phyloP scores from a whole-genome alignment of 1,140 invertebrate species.

The Drosophila yakuba region DNA sequence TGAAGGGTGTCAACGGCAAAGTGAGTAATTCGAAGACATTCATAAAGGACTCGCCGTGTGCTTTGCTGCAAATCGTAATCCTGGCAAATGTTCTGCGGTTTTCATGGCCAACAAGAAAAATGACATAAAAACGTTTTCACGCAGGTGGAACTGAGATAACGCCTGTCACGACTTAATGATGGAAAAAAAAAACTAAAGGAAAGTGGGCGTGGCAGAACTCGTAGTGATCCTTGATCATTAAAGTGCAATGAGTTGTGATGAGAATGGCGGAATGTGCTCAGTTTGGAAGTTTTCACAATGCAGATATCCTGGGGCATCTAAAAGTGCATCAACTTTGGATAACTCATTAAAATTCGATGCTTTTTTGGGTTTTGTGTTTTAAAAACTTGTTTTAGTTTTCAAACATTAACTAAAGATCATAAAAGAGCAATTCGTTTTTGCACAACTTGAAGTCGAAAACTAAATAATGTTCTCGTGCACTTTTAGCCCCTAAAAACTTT shows the following conservation, averaged over 20 bases:
- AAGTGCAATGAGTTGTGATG: conserved; percentile 3
- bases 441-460: not conserved
- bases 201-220: not conserved
- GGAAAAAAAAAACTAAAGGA: not conserved
- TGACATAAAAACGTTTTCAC: conserved; percentile 26
- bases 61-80: conserved; percentile 25
- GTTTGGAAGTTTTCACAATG: not conserved
- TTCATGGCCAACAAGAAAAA: conserved; percentile 3
- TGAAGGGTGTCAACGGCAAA: conserved; percentile 44
- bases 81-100: not conserved
- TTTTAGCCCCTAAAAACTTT: too few relatives aligned
- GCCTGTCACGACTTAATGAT: conserved; percentile 19
- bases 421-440: too few relatives aligned
- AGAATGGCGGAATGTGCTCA: conserved; percentile 7
- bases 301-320: not conserved
- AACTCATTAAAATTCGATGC: not conserved
- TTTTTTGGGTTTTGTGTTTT: too few relatives aligned
- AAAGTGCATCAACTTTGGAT: not conserved
- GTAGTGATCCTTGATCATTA: not conserved
- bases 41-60: not conserved
- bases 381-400: too few relatives aligned
- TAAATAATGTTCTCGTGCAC: not conserved
- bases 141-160: conserved; percentile 30
- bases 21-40: conserved; percentile 39
- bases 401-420: too few relatives aligned